Evolutionary conservation across 2,888 invertebrate species (phyloP), one percentile per base, ranked within the genome.

Genomic region (Tinea pellionella): DNA sequence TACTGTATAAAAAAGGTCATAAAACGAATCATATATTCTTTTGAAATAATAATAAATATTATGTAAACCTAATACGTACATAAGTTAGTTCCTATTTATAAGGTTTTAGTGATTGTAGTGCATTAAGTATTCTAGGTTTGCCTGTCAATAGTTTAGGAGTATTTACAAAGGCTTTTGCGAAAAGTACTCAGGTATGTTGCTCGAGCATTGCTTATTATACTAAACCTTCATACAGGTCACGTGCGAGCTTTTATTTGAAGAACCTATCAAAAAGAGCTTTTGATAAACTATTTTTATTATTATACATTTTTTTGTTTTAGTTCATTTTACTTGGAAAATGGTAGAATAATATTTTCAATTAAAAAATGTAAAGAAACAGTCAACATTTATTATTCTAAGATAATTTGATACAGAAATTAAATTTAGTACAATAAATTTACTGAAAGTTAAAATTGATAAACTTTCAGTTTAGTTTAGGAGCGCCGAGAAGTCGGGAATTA

Each of bases 201-300:
- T 61, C 65, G 61, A 15, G 47, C 16, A 24, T 18, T 51, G 55
- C 61, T 67, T 68, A 68, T 67, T 68, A 63, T 63, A 63, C 61
- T 63, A 61, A 60, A 60, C 57, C 60, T 19, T 11, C 60, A 64
- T 63, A 64, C 63, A 61, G 43, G 9, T 8, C 60, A 60, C 60
- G 60, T 60, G n/a, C 19, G 18, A 60, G 60, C 57, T 43, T 56
- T 60, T 60, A 60, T 60, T 57, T 53, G 53, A 53, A 53, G 24
- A 19, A 53, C 24, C 53, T 53, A 53, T 4, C 53, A 18, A 12
- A 53, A 53, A 47, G 37, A 2, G 47, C 15, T 47, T 9, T 47
- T 47, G 47, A 47, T 47, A 47, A 47, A 47, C 8, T 15, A 15
- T 9, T 37, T 37, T 6, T 37, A 37, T 37, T 37, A 9, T n/a